Conservation (phyloP, 2,113 vertebrate species). For the Petrocephalus microphthalmus region DNA sequence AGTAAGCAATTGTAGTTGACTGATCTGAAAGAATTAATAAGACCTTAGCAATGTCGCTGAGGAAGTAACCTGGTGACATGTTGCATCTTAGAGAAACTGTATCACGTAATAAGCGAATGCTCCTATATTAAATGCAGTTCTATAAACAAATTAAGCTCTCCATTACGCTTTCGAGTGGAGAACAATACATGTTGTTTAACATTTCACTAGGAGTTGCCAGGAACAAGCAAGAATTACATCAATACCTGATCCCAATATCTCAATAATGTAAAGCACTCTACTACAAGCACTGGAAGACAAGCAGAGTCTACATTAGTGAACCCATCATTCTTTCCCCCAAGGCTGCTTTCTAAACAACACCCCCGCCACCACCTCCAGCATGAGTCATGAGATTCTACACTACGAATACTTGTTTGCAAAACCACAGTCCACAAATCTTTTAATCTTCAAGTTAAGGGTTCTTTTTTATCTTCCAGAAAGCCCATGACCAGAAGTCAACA, state of each 20-base stretch:
- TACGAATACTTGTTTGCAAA: background rate
- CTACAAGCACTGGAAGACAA: background rate
- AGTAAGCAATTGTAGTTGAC: background rate
- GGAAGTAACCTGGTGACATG: background rate
- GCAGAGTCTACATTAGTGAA: background rate
- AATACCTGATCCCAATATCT: background rate
- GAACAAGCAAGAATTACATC: background rate
- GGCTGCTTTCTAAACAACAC: background rate
- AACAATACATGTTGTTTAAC: background rate
- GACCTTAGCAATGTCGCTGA: background rate
- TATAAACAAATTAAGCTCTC: background rate
- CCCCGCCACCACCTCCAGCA: background rate
- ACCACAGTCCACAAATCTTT: background rate
- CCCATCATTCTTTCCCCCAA: background rate
- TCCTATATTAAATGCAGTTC: background rate
- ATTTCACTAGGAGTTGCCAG: background rate
- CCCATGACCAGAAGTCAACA: background rate
- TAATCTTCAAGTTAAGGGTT: background rate
- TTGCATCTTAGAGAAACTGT: background rate
- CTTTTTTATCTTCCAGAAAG: background rate
- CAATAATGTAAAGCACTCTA: constrained; percentile 11
- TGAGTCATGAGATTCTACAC: background rate
- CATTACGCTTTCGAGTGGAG: background rate
- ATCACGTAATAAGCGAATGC: background rate
- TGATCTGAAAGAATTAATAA: background rate